Evolutionary conservation across 2,797 vertebrate genomes (phyloP).

Genomic region (Perdix hodgsoniae): DNA sequence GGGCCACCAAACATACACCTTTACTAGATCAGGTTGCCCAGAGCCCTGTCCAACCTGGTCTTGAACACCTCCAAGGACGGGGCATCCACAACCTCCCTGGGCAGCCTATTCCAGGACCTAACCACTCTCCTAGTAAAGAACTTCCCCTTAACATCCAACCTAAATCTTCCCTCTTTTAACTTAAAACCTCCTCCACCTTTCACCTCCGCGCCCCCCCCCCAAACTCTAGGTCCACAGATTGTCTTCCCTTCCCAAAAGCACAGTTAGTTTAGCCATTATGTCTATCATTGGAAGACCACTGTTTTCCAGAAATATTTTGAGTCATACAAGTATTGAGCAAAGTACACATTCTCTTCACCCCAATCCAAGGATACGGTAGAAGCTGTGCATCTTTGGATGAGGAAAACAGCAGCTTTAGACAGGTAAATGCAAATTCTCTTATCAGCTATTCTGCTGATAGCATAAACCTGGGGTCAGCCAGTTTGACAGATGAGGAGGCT

Average conservation of each 20-base stretch:
- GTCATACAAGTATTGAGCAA: neutral
- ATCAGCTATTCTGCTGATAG: neutral
- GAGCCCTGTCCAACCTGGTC: too few relatives aligned
- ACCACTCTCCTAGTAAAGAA: too few relatives aligned
- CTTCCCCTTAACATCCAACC: too few relatives aligned
- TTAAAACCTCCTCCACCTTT: too few relatives aligned
- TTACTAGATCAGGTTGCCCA: too few relatives aligned
- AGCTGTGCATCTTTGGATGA: accelerated
- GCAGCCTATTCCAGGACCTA: too few relatives aligned
- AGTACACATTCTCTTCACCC: neutral
- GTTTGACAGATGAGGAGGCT: neutral
- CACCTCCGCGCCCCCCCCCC: accelerated
- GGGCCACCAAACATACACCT: too few relatives aligned
- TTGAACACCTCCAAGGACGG: too few relatives aligned
- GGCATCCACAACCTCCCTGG: too few relatives aligned
- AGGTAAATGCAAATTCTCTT: neutral
- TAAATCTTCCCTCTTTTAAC: too few relatives aligned
- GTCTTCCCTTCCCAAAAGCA: neutral
- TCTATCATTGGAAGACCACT: neutral
- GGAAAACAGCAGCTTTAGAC: neutral
- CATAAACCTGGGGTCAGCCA: neutral
- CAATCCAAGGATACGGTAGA: neutral
- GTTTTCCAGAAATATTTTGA: neutral
- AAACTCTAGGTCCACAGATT: neutral
- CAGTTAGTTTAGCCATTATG: neutral